These are phyloP conservation scores for Leptinotarsa tumamoca DNA, from an alignment of 2,888 invertebrate species.

Conservation along the genomic window DNA sequence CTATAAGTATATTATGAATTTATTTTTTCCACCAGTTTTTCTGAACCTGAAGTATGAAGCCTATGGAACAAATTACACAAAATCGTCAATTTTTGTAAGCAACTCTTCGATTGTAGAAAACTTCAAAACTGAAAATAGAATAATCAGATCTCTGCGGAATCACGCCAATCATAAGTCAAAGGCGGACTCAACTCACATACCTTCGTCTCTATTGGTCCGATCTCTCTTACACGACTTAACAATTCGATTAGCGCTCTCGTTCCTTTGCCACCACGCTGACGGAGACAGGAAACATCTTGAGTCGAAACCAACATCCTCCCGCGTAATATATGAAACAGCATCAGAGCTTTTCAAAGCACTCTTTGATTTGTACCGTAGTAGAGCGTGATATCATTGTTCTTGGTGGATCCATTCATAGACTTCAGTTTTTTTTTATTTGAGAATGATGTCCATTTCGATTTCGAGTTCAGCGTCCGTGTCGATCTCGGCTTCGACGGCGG, in stretches of 20 bases:
- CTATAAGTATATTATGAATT: too few species aligned
- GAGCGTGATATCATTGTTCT: slow-evolving; percentile 54
- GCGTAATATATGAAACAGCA: slow-evolving; percentile 57
- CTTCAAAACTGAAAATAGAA: slow-evolving; percentile 40
- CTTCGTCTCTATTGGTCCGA: slow-evolving; percentile 41
- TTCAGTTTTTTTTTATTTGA: slow-evolving; percentile 32
- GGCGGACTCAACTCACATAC: slow-evolving; percentile 47
- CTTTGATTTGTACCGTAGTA: slow-evolving; percentile 60
- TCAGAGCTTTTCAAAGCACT: slow-evolving; percentile 59
- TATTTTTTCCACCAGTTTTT: too few species aligned
- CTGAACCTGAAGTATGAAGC: too few species aligned
- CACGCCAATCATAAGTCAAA: slow-evolving; percentile 47
- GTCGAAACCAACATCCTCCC: slow-evolving; percentile 35
- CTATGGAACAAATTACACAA: background rate
- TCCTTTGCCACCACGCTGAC: slow-evolving; percentile 25
- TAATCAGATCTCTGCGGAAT: slow-evolving; percentile 39
- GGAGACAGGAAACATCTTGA: slow-evolving; percentile 40
- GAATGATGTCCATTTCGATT: slow-evolving; percentile 52
- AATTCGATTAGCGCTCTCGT: slow-evolving; percentile 32
- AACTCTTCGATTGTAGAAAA: slow-evolving; percentile 30
- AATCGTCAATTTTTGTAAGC: background rate
- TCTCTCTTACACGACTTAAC: slow-evolving; percentile 10
- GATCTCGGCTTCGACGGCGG: slow-evolving; percentile 54
- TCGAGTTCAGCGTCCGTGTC: slow-evolving; percentile 54
- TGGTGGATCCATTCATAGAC: slow-evolving; percentile 57